Evolutionary conservation across 1,140 invertebrate genomes (phyloP), one percentile per base, ranked within the genome.

Genomic region (Apis cerana): DNA sequence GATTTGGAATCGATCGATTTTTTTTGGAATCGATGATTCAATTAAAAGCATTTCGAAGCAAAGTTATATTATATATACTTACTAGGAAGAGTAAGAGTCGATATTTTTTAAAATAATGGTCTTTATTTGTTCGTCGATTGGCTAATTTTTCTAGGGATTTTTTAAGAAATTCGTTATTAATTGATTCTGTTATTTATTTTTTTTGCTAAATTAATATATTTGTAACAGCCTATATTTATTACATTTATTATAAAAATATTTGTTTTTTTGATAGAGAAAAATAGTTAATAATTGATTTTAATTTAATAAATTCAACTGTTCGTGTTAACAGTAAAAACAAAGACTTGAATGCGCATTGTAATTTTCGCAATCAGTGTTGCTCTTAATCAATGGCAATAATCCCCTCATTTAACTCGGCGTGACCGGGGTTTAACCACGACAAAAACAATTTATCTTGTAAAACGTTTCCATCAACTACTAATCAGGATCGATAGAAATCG

Each of bases 351-450:
- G 67, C 67, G 67, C 4, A 11, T n/a, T 33, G 67, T 68, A 50
- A 68, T 68, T 68, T 68, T 19, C 10, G 9, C 43, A 68, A 68
- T 68, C 67, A 68, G 67, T 2, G 43, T n/a, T 5, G 9, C 43
- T 68, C 43, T 68, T 50, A 48, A 68, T 68, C 21, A 68, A 68
- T 43, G 62, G 23, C 67, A 21, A 68, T 68, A 50, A 68, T 68
- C 48, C 9, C 67, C 65, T 13, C 67, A n/a, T 68, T 68, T 68
- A 48, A 2, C 11, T 68, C 43, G 48, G 33, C 33, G 43, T 50
- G 48, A 50, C 19, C 67, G 33, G 33, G 19, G 43, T 48, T 48
- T n/a, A 68, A 50, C 62, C 62, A 27, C 62, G 62, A 50, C 67
- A 50, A 48, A 68, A 68, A n/a, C 43, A 50, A 68, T 68, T 68